A percentile compares a stretch with the other conserved stretches of the same genome.
Evolutionary conservation across 2,888 invertebrate species (phyloP).

Genomic region (Chrysodeixis includens): DNA sequence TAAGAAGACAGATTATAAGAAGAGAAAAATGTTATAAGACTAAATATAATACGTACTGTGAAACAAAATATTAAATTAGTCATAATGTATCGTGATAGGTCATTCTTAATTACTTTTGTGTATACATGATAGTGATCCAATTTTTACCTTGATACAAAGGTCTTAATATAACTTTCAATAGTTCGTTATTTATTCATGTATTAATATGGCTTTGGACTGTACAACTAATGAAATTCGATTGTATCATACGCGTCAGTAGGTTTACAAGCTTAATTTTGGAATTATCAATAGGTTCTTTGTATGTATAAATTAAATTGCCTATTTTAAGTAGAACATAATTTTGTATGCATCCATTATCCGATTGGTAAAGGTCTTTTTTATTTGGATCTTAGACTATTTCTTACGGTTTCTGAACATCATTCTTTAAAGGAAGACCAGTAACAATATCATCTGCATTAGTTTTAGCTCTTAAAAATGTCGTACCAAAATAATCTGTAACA

Average conservation of each 20-base stretch:
- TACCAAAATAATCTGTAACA: background rate
- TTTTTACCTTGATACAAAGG: constrained; percentile 14
- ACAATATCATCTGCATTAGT: background rate
- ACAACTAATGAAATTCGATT: background rate
- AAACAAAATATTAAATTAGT: background rate
- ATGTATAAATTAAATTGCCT: too few species aligned
- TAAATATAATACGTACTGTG: too few species aligned
- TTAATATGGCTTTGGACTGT: constrained; percentile 7
- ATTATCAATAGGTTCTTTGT: too few species aligned
- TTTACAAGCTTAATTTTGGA: background rate
- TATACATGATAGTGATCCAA: background rate
- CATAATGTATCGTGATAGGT: constrained; percentile 25
- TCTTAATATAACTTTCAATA: constrained; percentile 15
- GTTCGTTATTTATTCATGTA: constrained; percentile 23
- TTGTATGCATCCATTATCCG: too few species aligned
- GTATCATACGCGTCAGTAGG: background rate
- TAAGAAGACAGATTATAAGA: too few species aligned
- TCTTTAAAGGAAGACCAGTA: too few species aligned
- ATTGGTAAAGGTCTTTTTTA: too few species aligned
- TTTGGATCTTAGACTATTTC: too few species aligned
- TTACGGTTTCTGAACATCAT: too few species aligned
- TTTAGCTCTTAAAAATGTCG: background rate
- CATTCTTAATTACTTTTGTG: background rate
- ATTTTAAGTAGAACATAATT: too few species aligned
- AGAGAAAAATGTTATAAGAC: too few species aligned